Percentiles rank a stretch among this genome's conserved stretches.
Evolutionary conservation across 2,113 vertebrate genomes (phyloP).

Genomic region (Scortum barcoo): DNA sequence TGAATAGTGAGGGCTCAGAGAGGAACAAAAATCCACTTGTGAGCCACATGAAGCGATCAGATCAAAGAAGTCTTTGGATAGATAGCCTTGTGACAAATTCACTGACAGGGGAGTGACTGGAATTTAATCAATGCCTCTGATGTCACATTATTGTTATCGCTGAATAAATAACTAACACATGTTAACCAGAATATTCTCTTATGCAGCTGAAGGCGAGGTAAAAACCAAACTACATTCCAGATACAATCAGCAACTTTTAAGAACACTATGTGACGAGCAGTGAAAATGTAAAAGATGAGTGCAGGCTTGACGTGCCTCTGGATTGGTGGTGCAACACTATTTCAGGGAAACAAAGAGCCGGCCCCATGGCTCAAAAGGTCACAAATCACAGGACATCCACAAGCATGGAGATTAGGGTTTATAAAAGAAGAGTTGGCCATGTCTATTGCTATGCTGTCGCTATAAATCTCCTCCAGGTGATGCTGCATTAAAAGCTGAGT

Average conservation of each 20-base stretch:
- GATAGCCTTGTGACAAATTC: slow-evolving; percentile 48
- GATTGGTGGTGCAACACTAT: neutral
- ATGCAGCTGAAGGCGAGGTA: neutral
- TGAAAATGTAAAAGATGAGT: slow-evolving; percentile 25
- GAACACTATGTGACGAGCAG: slow-evolving; percentile 20
- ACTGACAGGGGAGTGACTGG: slow-evolving; percentile 30
- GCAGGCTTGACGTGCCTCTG: slow-evolving; percentile 42
- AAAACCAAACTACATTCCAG: slow-evolving; percentile 11
- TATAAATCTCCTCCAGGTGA: slow-evolving; percentile 21
- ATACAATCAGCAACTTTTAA: slow-evolving; percentile 11
- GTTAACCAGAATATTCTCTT: slow-evolving; percentile 10
- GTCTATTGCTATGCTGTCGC: slow-evolving; percentile 28
- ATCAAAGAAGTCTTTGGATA: slow-evolving; percentile 65
- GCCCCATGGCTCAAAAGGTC: slow-evolving; percentile 25
- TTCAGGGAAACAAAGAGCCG: slow-evolving; percentile 23
- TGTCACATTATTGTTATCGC: slow-evolving; percentile 44
- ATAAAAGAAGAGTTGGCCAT: neutral
- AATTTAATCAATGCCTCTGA: slow-evolving; percentile 48
- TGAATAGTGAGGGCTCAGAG: slow-evolving; percentile 66
- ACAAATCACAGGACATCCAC: slow-evolving; percentile 15
- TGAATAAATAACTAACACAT: slow-evolving; percentile 29
- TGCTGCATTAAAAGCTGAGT: slow-evolving; percentile 33
- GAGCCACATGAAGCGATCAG: slow-evolving; percentile 65
- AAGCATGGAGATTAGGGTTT: slow-evolving; percentile 23
- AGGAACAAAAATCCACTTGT: slow-evolving; percentile 64